Evolutionary conservation across 2,888 invertebrate species (phyloP), one percentile per base, ranked within the genome.

Genomic region (Omphaloscelis lunosa): DNA sequence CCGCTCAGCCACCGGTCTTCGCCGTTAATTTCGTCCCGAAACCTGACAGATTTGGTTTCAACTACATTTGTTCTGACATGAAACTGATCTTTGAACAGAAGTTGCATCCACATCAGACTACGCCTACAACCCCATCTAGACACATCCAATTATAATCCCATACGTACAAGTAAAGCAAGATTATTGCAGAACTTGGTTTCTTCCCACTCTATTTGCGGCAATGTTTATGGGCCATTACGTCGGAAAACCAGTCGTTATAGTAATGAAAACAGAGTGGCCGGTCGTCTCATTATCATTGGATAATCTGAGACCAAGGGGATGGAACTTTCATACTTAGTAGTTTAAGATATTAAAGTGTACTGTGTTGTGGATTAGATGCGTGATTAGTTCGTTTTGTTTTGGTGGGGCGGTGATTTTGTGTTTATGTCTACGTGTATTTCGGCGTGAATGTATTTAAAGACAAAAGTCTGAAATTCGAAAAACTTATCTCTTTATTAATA

Each of bases 221-320:
- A 93, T 94, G 94, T 96, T 96, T 96, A 96, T 96, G 88, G 95
- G 83, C 96, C 95, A 96, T 96, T 96, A 95, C 91, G 90, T 90
- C 87, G 90, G 92, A 94, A 93, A 95, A 94, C 95, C 93, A 93
- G 92, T 93, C 92, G 95, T 94, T 94, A 93, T 90, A 91, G 94
- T 95, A 95, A 95, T 96, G 95, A 95, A 95, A 95, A 95, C 93
- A 91, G 94, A 95, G 95, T 95, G 95, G 94, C 93, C 94, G 87
- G 84, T 85, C 88, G 88, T 86, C 93, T 95, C 95, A 95, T 95
- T 95, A 95, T 93, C 94, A 93, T 92, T 92, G 94, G 95, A 95
- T 96, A 95, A 95, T 93, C 95, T 93, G 89, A 88, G 89, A 86
- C 86, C 84, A 84, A 86, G 87, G 85, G 89, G 85, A 87, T 84